These are phyloP conservation scores for Sebastolobus alascanus DNA, from an alignment of 2,797 vertebrate genomes.

Conservation along the genomic window DNA sequence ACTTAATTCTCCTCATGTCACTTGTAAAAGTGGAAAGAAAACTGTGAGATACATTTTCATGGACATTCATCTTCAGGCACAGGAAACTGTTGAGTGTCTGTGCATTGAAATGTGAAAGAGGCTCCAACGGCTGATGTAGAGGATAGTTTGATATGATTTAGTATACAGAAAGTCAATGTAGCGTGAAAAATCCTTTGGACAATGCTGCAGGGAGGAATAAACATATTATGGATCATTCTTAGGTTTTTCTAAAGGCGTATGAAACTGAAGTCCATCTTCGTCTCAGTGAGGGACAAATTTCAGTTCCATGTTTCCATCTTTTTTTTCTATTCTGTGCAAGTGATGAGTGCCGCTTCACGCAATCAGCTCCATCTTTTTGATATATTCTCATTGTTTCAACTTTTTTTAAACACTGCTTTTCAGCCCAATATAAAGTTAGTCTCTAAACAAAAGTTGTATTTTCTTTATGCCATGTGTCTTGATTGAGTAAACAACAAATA, in stretches of 20 bases:
- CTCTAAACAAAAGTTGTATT: background rate
- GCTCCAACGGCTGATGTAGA: constrained; percentile 41
- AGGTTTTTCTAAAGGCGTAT: constrained; percentile 11
- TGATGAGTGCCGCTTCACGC: background rate
- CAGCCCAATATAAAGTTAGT: background rate
- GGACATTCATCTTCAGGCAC: constrained; percentile 33
- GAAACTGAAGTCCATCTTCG: constrained; percentile 14
- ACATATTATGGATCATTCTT: constrained; percentile 50
- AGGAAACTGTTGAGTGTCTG: constrained; percentile 34
- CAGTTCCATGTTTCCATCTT: background rate
- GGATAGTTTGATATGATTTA: constrained; percentile 50
- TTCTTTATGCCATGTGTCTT: background rate
- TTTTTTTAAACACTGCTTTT: background rate
- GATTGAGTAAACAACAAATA: constrained; percentile 3
- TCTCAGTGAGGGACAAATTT: constrained; percentile 14
- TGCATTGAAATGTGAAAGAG: constrained; percentile 56
- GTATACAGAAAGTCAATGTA: constrained; percentile 44
- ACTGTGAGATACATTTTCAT: background rate
- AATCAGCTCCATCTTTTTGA: background rate
- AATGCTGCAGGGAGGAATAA: constrained; percentile 54
- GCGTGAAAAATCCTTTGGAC: constrained; percentile 55
- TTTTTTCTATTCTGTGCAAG: background rate
- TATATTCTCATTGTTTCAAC: background rate
- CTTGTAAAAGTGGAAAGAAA: constrained; percentile 9
- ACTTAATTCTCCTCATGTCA: constrained; percentile 12